These are phyloP conservation scores for Pantelozetes paolii DNA, from an alignment of 2,888 invertebrate genomes.

Conservation along the genomic window DNA sequence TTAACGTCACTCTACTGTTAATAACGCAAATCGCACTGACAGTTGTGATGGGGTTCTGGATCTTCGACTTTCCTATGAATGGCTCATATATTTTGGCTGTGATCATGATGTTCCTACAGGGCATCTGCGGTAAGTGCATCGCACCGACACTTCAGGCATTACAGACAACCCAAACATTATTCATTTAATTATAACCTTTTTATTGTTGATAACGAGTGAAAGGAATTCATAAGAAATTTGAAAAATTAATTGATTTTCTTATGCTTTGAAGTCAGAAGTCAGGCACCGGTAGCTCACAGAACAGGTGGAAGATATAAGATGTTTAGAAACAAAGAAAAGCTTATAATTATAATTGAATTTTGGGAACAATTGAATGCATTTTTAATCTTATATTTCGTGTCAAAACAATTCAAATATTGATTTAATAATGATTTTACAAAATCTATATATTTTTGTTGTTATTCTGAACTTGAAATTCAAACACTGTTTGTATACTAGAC, in stretches of 20 bases:
- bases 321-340: too few species aligned
- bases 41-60: slow-evolving; percentile 82
- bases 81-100: slow-evolving; percentile 81
- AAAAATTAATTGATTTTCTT: background rate
- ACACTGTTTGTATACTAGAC: background rate
- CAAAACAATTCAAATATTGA: too few species aligned
- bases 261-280: background rate
- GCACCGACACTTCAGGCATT: background rate
- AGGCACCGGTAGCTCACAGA: slow-evolving; percentile 5
- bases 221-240: background rate
- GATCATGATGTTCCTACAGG: slow-evolving; percentile 78
- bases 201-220: too few species aligned
- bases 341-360: too few species aligned
- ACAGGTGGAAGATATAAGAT: too few species aligned
- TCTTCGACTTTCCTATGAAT: slow-evolving; percentile 82
- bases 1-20: slow-evolving; percentile 92
- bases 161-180: too few species aligned
- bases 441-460: background rate
- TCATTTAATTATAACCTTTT: too few species aligned
- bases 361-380: too few species aligned
- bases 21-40: slow-evolving; percentile 79
- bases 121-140: slow-evolving; percentile 66
- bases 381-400: too few species aligned
- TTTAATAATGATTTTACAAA: background rate
- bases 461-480: background rate